Evolutionary conservation across 2,797 vertebrate genomes (phyloP), one percentile per base, ranked within the genome.

Genomic region (Phoxinus dragarum): DNA sequence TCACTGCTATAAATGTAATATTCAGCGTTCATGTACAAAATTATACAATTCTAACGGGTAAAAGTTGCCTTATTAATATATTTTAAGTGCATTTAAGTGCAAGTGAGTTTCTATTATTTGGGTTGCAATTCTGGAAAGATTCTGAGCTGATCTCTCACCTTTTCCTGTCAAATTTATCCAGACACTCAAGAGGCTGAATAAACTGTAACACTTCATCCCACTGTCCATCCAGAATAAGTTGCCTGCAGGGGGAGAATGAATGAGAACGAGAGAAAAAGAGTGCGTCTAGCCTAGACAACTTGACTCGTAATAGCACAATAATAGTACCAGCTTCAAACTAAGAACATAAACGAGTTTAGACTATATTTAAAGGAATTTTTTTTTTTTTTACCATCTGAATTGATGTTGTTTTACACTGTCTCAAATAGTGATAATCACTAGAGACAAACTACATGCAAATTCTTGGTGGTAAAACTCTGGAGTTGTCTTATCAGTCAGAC

Each of bases 201-300:
- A 99, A 99, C 69, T 99, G 98, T 93, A 99, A 94, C 89, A 99
- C 97, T 85, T 99, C 98, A 91, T 99, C 98, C 98, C 98, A 99
- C 77, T 99, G 98, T 66, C 98, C 98, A 89, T 99, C 98, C 82
- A 99, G 95, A 83, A 99, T 97, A 88, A 99, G 92, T 19, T 99
- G 98, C 89, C 98, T 99, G 92, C 66, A 90, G 52, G 56, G 68
- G 61, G 21, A 16, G 0, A 71, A 38, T 42, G 56, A 86, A 1
- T 52, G n/a, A 64, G 1, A 73, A 14, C 3, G 9, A 61, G 27
- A 73, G 12, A 68, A 12, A 73, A 14, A 78, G 1, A 64, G 3
- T 19, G 8, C 4, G 19, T 49, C 47, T 49, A 47, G 11, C n/a
- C 14, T n/a, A 44, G 64, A 80, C 12, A 38, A 47, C 52, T 34